Base-by-base conservation (phyloP, 1,140 invertebrate genomes). In the Megalopta genalis region DNA sequence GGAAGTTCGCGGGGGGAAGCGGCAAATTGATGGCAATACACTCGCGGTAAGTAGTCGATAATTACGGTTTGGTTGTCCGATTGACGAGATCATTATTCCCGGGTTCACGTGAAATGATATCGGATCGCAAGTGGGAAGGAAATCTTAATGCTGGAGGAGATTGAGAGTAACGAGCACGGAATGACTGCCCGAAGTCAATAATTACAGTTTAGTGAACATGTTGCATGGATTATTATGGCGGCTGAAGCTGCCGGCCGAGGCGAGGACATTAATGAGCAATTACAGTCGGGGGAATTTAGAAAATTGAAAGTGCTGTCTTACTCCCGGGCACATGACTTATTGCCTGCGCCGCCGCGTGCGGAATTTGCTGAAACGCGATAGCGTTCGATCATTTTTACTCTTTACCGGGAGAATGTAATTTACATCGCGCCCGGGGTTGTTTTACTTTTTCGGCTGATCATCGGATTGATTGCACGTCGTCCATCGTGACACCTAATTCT, bases 211-310 rank as follows among this genome's bases (percentile, higher is more conserved):
- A 7, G 37, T n/a, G 63, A 65, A 25, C 23, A 18, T 39, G 57
- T 68, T 25, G 37, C 23, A 23, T 18, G 57, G 64, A 59, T 76
- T 59, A 76, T 75, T 49, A 39, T 16, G 25, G n/a, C 39, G 10
- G 32, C 9, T 18, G 32, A 5, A 57, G 39, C 62, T 46, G 54
- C 65, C 39, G n/a, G 65, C 21, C 32, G 5, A 57, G 62, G 23
- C 54, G 46, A 57, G 52, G 63, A 32, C 66, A 46, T 23, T 67
- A 75, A 75, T 75, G 73, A 75, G 65, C 54, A 42, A 67, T 75
- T 42, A 57, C 65, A 54, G 63, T 25, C 25, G 46, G 21, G 37
- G 63, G 63, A 27, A 67, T 52, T 67, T 75, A 42, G 63, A 32
- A 23, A 57, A 67, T 67, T 75, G 65, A 67, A 75, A 75, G 32